Percentiles rank a stretch among this genome's conserved stretches.
Evolutionary conservation across 1,140 invertebrate genomes (phyloP).

Genomic region (Panagrolaimus sp.): DNA sequence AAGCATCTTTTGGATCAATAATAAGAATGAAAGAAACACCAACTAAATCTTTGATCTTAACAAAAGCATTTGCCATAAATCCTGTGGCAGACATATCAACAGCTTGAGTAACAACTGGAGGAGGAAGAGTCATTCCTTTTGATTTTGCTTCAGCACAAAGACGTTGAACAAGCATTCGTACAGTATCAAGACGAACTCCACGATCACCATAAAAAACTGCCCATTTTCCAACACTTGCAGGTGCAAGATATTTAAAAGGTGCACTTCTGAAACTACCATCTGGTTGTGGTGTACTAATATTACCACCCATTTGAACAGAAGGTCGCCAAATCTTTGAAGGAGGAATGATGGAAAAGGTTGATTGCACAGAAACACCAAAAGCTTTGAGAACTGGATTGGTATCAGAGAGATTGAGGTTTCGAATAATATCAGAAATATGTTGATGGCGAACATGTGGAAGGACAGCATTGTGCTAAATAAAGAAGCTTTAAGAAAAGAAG

Average conservation of each 20-base stretch:
- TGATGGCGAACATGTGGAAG: background rate
- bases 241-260: background rate
- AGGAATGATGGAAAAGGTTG: background rate
- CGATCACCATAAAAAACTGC: background rate
- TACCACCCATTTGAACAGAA: background rate
- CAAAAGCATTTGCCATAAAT: background rate
- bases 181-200: background rate
- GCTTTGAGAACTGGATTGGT: background rate
- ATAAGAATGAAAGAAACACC: background rate
- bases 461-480: slow-evolving; percentile 4
- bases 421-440: background rate
- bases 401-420: background rate
- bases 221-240: background rate
- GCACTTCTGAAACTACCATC: background rate
- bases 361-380: background rate
- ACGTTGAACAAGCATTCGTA: background rate
- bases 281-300: background rate
- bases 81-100: background rate
- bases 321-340: background rate
- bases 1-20: background rate
- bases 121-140: background rate
- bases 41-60: background rate
- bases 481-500: too few relatives aligned
- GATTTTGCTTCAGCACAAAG: background rate
- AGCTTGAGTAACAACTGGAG: background rate